Conservation (phyloP, 2,797 vertebrate genomes). For the Ambastaia sidthimunki region DNA sequence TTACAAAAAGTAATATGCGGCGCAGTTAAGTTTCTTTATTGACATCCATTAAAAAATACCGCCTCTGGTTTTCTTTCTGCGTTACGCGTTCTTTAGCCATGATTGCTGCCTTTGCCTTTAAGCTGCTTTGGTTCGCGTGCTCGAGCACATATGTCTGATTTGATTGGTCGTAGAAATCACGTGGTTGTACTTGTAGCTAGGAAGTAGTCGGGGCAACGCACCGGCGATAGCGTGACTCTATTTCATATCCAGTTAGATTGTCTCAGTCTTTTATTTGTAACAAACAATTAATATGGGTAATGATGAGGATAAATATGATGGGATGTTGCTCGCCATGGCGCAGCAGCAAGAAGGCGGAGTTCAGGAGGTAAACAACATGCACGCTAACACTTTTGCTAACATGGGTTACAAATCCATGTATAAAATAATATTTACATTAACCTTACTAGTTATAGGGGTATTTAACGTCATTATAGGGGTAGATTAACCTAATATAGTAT, state of each 20-base stretch:
- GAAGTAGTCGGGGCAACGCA: constrained; percentile 63
- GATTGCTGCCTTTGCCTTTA: too few relatives aligned
- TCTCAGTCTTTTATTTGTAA: background rate
- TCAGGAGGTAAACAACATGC: constrained; percentile 83
- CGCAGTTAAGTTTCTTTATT: too few relatives aligned
- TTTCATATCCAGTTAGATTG: constrained; percentile 1
- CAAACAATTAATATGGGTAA: constrained; percentile 70
- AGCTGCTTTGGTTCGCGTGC: constrained; percentile 49
- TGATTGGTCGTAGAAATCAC: constrained; percentile 58
- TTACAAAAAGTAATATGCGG: too few relatives aligned
- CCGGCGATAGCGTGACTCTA: constrained; percentile 49
- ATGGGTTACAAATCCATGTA: background rate
- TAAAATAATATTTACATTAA: background rate
- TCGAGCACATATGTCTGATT: constrained; percentile 39
- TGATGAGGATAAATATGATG: constrained; percentile 92
- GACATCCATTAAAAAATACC: too few relatives aligned
- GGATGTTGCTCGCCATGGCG: constrained; percentile 94
- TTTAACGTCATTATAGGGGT: background rate
- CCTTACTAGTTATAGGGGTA: too few relatives aligned
- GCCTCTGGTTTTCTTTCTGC: too few relatives aligned
- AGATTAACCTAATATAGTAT: background rate
- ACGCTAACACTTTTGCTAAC: background rate
- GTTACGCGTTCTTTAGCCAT: too few relatives aligned
- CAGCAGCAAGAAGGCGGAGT: constrained; percentile 97
- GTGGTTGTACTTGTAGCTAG: constrained; percentile 67